phyloP scores from a whole-genome alignment of 2,113 vertebrate species.

The Ovis aries region ARS-UI_Ramb_v3.0 NC_056056.1:32075501-32076000 shows the following conservation, averaged over 20 bases:
- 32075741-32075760: not conserved
- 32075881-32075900: slow-evolving; percentile 1
- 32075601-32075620: slow-evolving; percentile 19
- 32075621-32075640: slow-evolving; percentile 8
- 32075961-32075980: slow-evolving; percentile 31
- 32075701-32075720: slow-evolving; percentile 1
- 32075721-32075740: not conserved
- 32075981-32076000: slow-evolving; percentile 5
- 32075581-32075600: slow-evolving; percentile 1
- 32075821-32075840: not conserved
- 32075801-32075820: not conserved
- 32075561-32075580: not conserved
- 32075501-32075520: not conserved
- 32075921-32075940: slow-evolving; percentile 19
- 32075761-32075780: slow-evolving; percentile 18
- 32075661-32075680: slow-evolving; percentile 18
- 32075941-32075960: slow-evolving; percentile 24
- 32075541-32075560: not conserved
- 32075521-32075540: not conserved
- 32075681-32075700: not conserved
- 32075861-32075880: not conserved
- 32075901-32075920: not conserved
- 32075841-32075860: not conserved
- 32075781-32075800: not conserved
- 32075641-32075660: slow-evolving; percentile 20